Percentiles rank a stretch among this genome's conserved stretches.
These are phyloP conservation scores for Prunella himalayana DNA, from an alignment of 2,113 vertebrate genomes.

Conservation along the genomic window DNA sequence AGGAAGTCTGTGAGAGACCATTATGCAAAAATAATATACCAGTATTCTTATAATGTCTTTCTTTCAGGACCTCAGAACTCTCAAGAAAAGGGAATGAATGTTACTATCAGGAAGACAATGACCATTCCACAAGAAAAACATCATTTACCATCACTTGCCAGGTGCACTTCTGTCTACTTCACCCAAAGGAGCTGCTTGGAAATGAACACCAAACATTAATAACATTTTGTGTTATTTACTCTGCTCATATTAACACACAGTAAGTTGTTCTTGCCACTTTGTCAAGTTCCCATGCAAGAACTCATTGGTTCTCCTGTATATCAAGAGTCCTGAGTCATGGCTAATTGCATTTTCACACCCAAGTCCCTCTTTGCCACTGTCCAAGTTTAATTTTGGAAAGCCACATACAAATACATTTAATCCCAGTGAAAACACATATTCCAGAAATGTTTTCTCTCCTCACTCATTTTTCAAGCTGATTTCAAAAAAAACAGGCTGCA, in stretches of 20 bases:
- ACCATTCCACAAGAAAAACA: background rate
- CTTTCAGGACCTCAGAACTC: background rate
- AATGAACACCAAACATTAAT: background rate
- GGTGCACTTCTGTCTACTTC: background rate
- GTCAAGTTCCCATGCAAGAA: background rate
- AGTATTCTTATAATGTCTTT: background rate
- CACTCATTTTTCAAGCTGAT: background rate
- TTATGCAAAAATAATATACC: background rate
- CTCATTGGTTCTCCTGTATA: background rate
- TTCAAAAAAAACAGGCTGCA: background rate
- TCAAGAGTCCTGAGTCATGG: background rate
- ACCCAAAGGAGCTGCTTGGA: background rate
- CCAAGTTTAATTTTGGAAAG: constrained; percentile 12
- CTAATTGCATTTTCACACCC: background rate
- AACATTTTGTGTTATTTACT: background rate
- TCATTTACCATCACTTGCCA: background rate
- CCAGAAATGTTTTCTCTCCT: background rate
- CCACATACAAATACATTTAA: background rate
- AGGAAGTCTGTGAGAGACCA: background rate
- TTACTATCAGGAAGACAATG: background rate
- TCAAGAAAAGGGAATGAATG: background rate
- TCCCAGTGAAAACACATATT: background rate
- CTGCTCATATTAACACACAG: background rate
- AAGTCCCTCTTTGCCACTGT: background rate
- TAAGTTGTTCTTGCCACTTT: background rate